Evolutionary conservation across 2,888 invertebrate species (phyloP).

Genomic region (Hyalella azteca): DNA sequence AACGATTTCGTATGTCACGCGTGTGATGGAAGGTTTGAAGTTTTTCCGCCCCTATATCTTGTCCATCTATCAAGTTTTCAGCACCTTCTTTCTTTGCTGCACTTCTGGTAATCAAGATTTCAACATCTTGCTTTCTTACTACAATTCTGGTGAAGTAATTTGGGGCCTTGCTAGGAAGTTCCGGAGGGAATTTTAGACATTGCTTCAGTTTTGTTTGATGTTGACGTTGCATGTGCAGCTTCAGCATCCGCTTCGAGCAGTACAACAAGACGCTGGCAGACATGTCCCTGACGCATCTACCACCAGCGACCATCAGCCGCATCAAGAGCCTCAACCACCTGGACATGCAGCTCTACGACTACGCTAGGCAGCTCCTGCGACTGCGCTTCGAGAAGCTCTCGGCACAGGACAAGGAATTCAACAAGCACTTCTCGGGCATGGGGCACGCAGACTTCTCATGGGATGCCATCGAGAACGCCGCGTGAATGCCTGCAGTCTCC

Average conservation of each 20-base stretch:
- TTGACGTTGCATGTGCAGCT: slow-evolving; percentile 42
- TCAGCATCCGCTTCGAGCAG: slow-evolving; percentile 69
- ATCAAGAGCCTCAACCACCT: slow-evolving; percentile 83
- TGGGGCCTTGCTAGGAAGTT: no score
- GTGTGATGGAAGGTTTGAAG: no score
- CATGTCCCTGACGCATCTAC: slow-evolving; percentile 78
- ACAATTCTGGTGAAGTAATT: no score
- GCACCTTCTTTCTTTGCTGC: no score
- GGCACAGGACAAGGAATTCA: slow-evolving; percentile 47
- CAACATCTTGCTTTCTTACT: no score
- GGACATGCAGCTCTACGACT: slow-evolving; percentile 91
- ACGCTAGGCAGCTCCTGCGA: slow-evolving; percentile 83
- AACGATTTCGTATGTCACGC: no score
- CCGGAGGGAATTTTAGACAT: no score
- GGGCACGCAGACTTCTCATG: slow-evolving; percentile 51
- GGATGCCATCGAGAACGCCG: slow-evolving; percentile 43
- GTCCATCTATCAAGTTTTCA: no score
- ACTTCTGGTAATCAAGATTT: no score
- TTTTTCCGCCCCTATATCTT: no score
- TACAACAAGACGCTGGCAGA: slow-evolving; percentile 89
- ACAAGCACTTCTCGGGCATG: slow-evolving; percentile 54
- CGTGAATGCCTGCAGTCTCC: background rate
- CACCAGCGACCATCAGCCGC: slow-evolving; percentile 74
- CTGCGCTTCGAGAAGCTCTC: slow-evolving; percentile 69
- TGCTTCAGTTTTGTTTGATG: no score